phyloP scores from a whole-genome alignment of 1,140 invertebrate genomes.

The Drosophila lacertosa region DNA sequence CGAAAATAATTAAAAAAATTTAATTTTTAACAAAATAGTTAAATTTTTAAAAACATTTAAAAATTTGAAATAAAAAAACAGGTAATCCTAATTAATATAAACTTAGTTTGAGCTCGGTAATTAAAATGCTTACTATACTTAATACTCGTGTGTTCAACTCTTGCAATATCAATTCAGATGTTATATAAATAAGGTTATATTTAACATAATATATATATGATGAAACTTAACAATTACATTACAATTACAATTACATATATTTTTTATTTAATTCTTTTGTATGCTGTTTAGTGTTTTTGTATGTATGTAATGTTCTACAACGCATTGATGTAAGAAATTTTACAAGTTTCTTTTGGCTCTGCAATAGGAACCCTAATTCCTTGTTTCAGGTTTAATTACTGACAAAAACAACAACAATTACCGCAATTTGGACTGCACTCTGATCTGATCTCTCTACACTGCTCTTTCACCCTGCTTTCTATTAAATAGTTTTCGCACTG shows the following conservation, averaged over 20 bases:
- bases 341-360: not conserved
- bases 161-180: not conserved
- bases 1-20: not conserved
- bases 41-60: too few relatives aligned
- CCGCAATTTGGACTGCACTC: not conserved
- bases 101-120: too few relatives aligned
- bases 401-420: slow-evolving; percentile 1
- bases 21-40: too few relatives aligned
- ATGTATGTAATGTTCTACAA: not conserved
- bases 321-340: not conserved
- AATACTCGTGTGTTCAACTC: not conserved
- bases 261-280: not conserved
- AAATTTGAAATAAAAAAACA: not conserved
- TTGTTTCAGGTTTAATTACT: not conserved
- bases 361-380: not conserved
- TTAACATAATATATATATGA: too few relatives aligned
- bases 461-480: not conserved
- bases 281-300: not conserved
- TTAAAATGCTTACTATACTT: not conserved
- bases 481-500: not conserved
- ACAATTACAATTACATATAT: not conserved
- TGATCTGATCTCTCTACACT: not conserved
- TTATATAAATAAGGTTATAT: too few relatives aligned
- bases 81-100: too few relatives aligned
- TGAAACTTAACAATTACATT: not conserved